phyloP scores from a whole-genome alignment of 2,888 invertebrate species.

The Anthoptus insignis region DNA sequence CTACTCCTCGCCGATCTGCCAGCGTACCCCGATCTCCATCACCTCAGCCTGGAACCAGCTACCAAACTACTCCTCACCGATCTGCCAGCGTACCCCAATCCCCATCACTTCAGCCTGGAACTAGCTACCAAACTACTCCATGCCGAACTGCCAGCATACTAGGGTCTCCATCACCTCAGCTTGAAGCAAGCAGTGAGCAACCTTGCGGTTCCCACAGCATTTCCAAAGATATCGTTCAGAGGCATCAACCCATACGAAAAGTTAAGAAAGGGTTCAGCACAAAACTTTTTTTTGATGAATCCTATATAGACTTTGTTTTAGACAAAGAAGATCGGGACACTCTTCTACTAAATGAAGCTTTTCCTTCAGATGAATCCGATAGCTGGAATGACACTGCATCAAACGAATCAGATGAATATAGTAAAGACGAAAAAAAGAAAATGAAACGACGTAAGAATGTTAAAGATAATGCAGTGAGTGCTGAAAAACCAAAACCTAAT shows the following conservation, averaged over 20 bases:
- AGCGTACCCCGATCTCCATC: conserved; percentile 1
- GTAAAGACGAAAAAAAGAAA: too few relatives aligned
- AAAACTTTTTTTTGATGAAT: too few relatives aligned
- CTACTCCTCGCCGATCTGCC: too few relatives aligned
- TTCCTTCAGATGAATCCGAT: too few relatives aligned
- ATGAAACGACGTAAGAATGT: too few relatives aligned
- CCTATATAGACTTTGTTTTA: too few relatives aligned
- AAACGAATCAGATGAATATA: too few relatives aligned
- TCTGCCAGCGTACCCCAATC: conserved; percentile 1
- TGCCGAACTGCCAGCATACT: conserved; percentile 3
- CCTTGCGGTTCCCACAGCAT: conserved; percentile 2
- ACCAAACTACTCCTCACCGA: conserved; percentile 1
- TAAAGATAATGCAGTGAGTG: not conserved
- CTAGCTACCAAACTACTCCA: conserved; percentile 1
- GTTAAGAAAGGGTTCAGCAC: not conserved
- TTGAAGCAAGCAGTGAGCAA: conserved; percentile 5
- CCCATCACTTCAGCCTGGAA: not conserved
- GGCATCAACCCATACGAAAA: not conserved
- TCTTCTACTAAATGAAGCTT: too few relatives aligned
- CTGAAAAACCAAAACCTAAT: conserved; percentile 5
- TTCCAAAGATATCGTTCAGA: conserved; percentile 2
- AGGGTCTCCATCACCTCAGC: conserved; percentile 5
- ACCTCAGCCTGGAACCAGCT: conserved; percentile 3
- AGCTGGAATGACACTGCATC: too few relatives aligned
- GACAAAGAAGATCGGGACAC: too few relatives aligned